phyloP scores from a whole-genome alignment of 2,113 vertebrate species.

The Phaetusa simplex region DNA sequence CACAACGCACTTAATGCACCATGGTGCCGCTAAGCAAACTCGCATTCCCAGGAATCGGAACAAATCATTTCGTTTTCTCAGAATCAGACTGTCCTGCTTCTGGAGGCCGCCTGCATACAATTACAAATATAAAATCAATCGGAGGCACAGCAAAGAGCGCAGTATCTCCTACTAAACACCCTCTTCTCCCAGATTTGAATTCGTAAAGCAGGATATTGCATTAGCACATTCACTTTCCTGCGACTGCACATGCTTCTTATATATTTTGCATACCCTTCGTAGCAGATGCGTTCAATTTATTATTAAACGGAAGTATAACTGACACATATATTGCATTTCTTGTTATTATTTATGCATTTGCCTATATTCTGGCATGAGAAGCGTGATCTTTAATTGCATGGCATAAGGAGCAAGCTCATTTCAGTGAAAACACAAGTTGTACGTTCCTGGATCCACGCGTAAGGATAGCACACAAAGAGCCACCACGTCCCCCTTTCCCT shows the following conservation, averaged over 20 bases:
- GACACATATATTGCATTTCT: not conserved
- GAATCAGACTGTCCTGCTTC: not conserved
- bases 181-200: not conserved
- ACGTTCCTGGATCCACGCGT: rapidly evolving
- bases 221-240: not conserved
- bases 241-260: not conserved
- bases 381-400: not conserved
- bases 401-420: not conserved
- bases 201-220: not conserved
- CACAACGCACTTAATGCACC: not conserved
- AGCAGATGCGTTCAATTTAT: not conserved
- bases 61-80: not conserved
- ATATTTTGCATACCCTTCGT: not conserved
- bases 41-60: not conserved
- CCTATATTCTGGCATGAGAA: not conserved
- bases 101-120: not conserved
- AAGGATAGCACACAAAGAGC: not conserved
- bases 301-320: not conserved
- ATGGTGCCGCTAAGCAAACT: not conserved
- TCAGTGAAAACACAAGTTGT: not conserved
- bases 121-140: not conserved
- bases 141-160: not conserved
- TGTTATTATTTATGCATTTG: not conserved
- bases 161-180: not conserved
- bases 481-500: not conserved